Percentiles rank a stretch among this genome's conserved stretches.
phyloP scores from a whole-genome alignment of 2,113 vertebrate genomes.

The Triplophysa dalaica region DNA sequence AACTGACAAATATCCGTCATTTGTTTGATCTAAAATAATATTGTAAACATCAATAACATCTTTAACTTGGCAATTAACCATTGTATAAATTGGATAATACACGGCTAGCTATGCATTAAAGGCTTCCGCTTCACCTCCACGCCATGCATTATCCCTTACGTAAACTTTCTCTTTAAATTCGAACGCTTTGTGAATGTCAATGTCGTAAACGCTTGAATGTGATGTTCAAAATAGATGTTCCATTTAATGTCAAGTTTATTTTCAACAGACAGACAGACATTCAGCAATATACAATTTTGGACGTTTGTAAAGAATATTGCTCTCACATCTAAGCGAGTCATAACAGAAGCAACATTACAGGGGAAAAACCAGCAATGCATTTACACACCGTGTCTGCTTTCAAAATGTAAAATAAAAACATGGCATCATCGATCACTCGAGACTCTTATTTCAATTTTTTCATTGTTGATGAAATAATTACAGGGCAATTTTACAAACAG shows the following conservation, averaged over 20 bases:
- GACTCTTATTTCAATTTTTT: not conserved
- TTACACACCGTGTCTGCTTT: not conserved
- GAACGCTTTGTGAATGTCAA: not conserved
- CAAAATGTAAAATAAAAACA: too few species aligned
- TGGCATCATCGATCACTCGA: too few species aligned
- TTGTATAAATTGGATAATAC: too few species aligned
- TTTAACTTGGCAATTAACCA: too few species aligned
- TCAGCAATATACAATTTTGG: constrained; percentile 60
- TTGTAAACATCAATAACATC: too few species aligned
- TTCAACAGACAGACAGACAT: constrained; percentile 55
- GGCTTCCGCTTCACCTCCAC: too few species aligned
- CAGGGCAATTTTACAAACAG: constrained; percentile 53
- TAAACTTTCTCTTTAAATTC: too few species aligned
- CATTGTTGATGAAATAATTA: constrained; percentile 10
- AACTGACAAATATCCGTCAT: too few species aligned
- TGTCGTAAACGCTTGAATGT: constrained; percentile 24
- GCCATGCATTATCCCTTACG: too few species aligned
- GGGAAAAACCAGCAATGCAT: constrained; percentile 28
- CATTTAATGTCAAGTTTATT: constrained; percentile 62
- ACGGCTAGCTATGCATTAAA: too few species aligned
- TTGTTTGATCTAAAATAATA: too few species aligned
- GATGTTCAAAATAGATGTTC: constrained; percentile 61
- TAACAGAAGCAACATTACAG: constrained; percentile 44
- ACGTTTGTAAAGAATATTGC: constrained; percentile 48
- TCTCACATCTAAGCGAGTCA: constrained; percentile 46